phyloP scores from a whole-genome alignment of 2,888 invertebrate species.

The Sphaerophoria taeniata region DNA sequence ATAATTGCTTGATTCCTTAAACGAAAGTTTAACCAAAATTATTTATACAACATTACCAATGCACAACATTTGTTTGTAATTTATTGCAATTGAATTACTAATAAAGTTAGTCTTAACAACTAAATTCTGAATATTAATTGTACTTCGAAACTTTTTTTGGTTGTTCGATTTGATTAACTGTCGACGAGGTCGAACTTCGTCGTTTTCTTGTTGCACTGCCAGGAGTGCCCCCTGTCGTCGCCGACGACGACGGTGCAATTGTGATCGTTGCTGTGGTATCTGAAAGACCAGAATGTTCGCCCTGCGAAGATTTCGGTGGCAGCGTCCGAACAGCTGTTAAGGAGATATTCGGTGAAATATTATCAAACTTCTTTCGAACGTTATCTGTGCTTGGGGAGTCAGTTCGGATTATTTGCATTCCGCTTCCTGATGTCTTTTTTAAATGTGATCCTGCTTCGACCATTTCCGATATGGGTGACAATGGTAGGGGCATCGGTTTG shows the following conservation, averaged over 20 bases:
- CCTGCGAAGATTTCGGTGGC: slow-evolving; percentile 25
- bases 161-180: not conserved
- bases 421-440: slow-evolving; percentile 75
- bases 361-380: slow-evolving; percentile 78
- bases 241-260: too few species aligned
- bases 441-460: slow-evolving; percentile 37
- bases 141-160: slow-evolving; percentile 21
- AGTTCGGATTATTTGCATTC: slow-evolving; percentile 80
- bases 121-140: not conserved
- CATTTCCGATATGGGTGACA: slow-evolving; percentile 37
- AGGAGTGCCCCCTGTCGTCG: too few species aligned
- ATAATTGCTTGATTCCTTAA: not conserved
- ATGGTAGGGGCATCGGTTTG: slow-evolving; percentile 47
- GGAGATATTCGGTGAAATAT: slow-evolving; percentile 79
- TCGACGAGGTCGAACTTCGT: slow-evolving; percentile 36
- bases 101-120: not conserved
- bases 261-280: slow-evolving; percentile 16
- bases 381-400: slow-evolving; percentile 78
- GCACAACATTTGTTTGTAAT: not conserved
- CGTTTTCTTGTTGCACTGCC: slow-evolving; percentile 48
- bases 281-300: slow-evolving; percentile 30
- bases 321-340: slow-evolving; percentile 77
- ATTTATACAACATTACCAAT: slow-evolving; percentile 11
- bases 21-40: slow-evolving; percentile 4
- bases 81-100: not conserved